phyloP scores from a whole-genome alignment of 2,797 vertebrate species.

The Lepus oiostolus region DNA sequence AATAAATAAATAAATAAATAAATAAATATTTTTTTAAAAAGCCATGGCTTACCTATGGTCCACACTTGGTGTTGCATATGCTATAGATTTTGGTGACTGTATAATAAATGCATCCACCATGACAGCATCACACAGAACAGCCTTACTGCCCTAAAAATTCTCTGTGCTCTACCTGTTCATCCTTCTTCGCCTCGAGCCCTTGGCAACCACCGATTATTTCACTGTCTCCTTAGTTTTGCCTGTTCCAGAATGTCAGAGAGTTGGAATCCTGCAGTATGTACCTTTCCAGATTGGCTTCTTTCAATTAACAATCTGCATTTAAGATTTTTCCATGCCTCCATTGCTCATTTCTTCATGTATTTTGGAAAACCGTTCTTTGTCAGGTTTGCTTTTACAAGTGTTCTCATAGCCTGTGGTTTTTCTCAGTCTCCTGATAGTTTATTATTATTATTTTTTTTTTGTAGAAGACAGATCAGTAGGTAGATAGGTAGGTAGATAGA shows the following conservation, averaged over 20 bases:
- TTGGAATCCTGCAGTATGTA: neutral
- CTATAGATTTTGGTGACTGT: neutral
- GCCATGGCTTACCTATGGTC: neutral
- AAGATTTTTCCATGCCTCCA: neutral
- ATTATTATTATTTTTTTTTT: neutral
- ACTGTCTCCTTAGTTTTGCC: neutral
- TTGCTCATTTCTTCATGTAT: slow-evolving; percentile 42
- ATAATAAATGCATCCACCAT: neutral
- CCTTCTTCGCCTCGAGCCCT: neutral
- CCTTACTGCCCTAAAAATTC: neutral
- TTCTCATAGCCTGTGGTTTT: neutral
- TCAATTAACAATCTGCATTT: neutral
- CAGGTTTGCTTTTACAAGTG: slow-evolving; percentile 11
- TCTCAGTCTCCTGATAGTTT: slow-evolving; percentile 22
- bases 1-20: no score
- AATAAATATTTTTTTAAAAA: no score
- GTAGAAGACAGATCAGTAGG: no score
- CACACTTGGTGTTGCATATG: neutral
- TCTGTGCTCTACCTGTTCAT: neutral
- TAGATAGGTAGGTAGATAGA: neutral
- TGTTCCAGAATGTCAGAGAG: slow-evolving; percentile 22
- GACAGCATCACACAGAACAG: neutral
- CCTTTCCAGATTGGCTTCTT: slow-evolving; percentile 24
- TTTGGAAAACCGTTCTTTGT: slow-evolving; percentile 1
- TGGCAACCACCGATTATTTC: neutral